A percentile compares a stretch with the other conserved stretches of the same genome.
Evolutionary conservation across 1,140 invertebrate species (phyloP).

Genomic region (Hylyphantes graminicola): DNA sequence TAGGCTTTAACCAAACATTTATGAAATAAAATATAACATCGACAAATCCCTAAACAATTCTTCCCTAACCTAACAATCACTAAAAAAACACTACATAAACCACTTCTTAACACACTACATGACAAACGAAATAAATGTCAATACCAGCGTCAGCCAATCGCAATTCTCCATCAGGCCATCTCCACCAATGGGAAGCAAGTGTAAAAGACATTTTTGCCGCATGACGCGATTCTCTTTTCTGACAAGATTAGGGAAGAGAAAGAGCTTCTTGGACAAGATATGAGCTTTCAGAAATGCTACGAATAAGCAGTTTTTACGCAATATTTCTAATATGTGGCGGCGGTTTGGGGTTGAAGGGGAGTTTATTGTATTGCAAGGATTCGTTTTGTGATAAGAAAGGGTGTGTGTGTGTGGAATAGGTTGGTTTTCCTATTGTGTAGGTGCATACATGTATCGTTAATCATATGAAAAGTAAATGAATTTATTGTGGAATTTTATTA

Average conservation of each 20-base stretch:
- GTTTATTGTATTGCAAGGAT: too few relatives aligned
- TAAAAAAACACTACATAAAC: constrained; percentile 5
- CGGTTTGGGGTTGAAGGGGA: too few relatives aligned
- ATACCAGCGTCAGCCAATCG: constrained; percentile 18
- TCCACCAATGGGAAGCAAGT: constrained; percentile 21
- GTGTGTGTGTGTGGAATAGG: too few relatives aligned
- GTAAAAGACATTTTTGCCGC: constrained; percentile 39
- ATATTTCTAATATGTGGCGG: constrained; percentile 44
- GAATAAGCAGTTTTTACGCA: constrained; percentile 41
- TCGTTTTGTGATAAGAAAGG: too few relatives aligned
- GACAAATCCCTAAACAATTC: too few relatives aligned
- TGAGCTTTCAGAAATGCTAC: constrained; percentile 33
- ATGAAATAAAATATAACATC: too few relatives aligned
- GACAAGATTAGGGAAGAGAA: constrained; percentile 37
- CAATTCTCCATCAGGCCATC: constrained; percentile 15
- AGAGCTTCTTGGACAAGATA: constrained; percentile 50
- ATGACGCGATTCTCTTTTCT: constrained; percentile 2
- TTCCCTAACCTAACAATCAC: too few relatives aligned
- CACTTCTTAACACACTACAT: constrained; percentile 17
- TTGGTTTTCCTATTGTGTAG: too few relatives aligned
- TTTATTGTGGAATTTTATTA: too few relatives aligned
- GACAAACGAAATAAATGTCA: constrained; percentile 49
- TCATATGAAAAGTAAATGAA: too few relatives aligned
- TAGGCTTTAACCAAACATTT: too few relatives aligned
- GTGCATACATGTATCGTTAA: too few relatives aligned